Base-by-base conservation (phyloP, 2,888 invertebrate genomes). In the Spodoptera exigua region DNA sequence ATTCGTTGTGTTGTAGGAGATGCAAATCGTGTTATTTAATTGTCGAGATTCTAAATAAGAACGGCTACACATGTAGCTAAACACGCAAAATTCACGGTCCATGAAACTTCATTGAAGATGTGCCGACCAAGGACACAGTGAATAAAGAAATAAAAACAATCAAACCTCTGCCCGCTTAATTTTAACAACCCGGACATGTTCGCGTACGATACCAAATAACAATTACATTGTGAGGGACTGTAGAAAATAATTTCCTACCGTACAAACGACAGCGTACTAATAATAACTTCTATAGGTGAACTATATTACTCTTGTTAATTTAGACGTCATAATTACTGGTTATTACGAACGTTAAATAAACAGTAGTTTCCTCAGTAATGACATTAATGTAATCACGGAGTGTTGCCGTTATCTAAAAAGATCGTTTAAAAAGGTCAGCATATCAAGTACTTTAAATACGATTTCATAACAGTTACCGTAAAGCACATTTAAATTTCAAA, bases 31-130 rank as follows among this genome's bases (percentile, higher is more conserved):
- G 13, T 21, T 37, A 36, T 52, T 51, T 37, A 21, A 34, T 17
- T 35, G 40, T 41, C 36, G 32, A 57, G 32, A 54, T 63, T 39
- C 49, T 41, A 16, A 54, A 73, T 45, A 39, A 67, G 52, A 65
- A 57, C 61, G 12, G 52, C 39, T 21, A 56, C 21, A 41, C 47
- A 54, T 65, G 62, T 55, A 60, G 21, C 39, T 59, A 62, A 75
- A 76, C 84, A 83, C 84, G 85, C 86, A 80, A 86, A 81, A 82
- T 82, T 86, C 84, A 90, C 89, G 89, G 86, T 87, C 83, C 78
- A 84, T 67, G 81, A 81, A 76, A 72, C 76, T 82, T 82, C 78
- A 87, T 82, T 85, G 78, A 89, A 89, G 89, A 89, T 83, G 85
- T 74, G 84, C 74, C 66, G 66, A 49, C 79, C 89, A 89, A 89